Conservation (phyloP, 2,797 vertebrate genomes). For the Vireo griseus region DNA sequence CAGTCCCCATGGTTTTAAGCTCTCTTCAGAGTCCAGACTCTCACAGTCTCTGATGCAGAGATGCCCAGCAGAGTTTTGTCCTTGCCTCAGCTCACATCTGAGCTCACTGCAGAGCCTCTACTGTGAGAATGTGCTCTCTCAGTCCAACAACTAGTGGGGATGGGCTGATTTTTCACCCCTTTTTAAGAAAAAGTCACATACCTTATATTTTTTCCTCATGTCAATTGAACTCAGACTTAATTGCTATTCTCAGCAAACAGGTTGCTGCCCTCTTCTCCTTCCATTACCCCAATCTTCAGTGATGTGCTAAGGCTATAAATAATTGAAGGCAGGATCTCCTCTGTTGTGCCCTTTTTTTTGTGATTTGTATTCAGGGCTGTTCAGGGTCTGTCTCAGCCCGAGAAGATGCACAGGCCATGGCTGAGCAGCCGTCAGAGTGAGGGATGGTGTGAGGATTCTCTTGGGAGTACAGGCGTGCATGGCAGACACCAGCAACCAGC, state of each 20-base stretch:
- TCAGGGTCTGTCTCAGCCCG: not conserved
- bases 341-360: not conserved
- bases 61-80: not conserved
- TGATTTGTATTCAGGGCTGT: not conserved
- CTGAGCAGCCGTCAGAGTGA: accelerated
- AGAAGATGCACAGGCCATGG: accelerated
- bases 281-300: not conserved
- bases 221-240: not conserved
- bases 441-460: not conserved
- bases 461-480: accelerated
- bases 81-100: not conserved
- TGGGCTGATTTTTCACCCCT: not conserved
- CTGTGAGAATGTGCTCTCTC: accelerated
- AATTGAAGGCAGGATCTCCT: not conserved
- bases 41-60: not conserved
- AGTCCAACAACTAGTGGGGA: not conserved
- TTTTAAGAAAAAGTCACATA: not conserved
- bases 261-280: not conserved
- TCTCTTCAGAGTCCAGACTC: not conserved
- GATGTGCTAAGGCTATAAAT: not conserved
- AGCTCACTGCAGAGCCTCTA: not conserved
- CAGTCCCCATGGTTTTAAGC: not conserved
- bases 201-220: not conserved
- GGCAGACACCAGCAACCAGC: not conserved
- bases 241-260: not conserved